Evolutionary conservation across 2,113 vertebrate genomes (phyloP).

Genomic region (Eclectus roratus): DNA sequence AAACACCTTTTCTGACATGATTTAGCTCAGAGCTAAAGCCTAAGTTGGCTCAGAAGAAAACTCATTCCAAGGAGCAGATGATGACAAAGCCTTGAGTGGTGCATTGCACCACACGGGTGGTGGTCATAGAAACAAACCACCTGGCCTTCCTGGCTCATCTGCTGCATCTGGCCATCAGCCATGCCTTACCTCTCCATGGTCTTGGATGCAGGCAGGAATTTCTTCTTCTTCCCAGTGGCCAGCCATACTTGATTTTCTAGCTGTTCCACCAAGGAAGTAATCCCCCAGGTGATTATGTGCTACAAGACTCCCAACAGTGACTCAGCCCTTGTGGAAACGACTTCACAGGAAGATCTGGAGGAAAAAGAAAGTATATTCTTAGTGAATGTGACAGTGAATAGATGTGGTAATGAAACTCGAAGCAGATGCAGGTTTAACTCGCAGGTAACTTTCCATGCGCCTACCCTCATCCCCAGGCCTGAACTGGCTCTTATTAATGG

Average conservation of each 20-base stretch:
- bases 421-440: background rate
- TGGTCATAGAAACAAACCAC: background rate
- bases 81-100: background rate
- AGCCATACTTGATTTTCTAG: background rate
- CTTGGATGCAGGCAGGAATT: background rate
- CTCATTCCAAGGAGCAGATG: background rate
- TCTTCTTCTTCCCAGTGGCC: background rate
- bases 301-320: background rate
- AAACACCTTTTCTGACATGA: slow-evolving; percentile 36
- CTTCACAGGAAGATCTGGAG: background rate
- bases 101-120: background rate
- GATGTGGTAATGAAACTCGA: background rate
- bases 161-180: background rate
- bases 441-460: background rate
- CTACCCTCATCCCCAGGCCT: background rate
- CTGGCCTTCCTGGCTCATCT: background rate
- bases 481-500: background rate
- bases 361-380: background rate
- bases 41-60: background rate
- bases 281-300: background rate
- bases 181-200: background rate
- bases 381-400: background rate
- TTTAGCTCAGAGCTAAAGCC: background rate
- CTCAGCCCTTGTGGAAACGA: background rate
- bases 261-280: background rate